Base-by-base conservation (phyloP, 2,113 vertebrate genomes). In the Calidris pugnax region DNA sequence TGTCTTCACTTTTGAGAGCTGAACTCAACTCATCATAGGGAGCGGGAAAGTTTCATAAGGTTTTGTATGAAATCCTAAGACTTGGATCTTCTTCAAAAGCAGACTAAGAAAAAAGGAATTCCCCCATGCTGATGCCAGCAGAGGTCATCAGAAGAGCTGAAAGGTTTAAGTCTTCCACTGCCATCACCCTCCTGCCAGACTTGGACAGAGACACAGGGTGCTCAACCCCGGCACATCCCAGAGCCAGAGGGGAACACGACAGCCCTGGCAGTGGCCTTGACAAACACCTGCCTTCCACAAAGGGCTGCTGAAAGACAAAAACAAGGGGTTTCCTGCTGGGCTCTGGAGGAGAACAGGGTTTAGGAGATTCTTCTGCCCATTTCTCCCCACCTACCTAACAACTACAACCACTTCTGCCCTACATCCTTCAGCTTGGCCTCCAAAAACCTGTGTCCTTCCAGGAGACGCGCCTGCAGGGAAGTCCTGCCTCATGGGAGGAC, bases 51-150 rank as follows among this genome's bases (percentile, higher is more conserved):
- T 82, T 87, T 82, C 66, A 28, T 27, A 33, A 85, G 45, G 77
- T 79, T 94, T 95, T 94, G 69, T 75, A 48, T 22, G 45, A 96
- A 91, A 96, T 79, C 69, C 77, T 35, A 62, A 72, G 35, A 62
- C 89, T 94, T 96, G 95, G 95, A 97, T 79, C 87, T 89, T 79
- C 93, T 93, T 96, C 95, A 95, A 96, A 97, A 95, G 89, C 73
- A 93, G 20, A 62, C 43, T 26, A 60, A 87, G 85, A 56, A 85
- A 85, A 92, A 78, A 92, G 60, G 86, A 97, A 93, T 95, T 95
- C 86, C 95, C 83, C 83, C 94, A 95, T 95, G 94, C 96, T 95
- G 95, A 37, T 87, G 89, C 89, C 91, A 92, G 94, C 85, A 95
- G 94, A 97, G 93, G 95, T 95, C 95, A 96, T 92, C 91, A 96